Evolutionary conservation across 2,888 invertebrate species (phyloP), one percentile per base, ranked within the genome.

Genomic region (Operophtera brumata): DNA sequence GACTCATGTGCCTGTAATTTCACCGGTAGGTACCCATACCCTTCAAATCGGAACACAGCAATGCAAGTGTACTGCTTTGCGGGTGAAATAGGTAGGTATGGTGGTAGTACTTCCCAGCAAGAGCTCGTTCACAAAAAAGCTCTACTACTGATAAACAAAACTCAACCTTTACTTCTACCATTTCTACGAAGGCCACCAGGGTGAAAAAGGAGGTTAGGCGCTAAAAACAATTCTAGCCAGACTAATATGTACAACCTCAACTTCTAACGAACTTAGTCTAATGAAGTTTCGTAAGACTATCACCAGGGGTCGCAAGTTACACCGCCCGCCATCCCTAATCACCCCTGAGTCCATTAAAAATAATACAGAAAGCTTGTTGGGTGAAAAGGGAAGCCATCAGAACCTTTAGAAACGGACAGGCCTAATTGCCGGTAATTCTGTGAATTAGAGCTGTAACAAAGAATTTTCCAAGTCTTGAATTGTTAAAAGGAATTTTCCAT

Each of bases 351-450:
- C 43, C 43, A 39, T 47, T 32, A 35, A 14, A 39, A 46, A 49
- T 55, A 45, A 55, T 39, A 51, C 45, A 12, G 32, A 32, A 30
- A 26, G 45, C 49, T 35, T 35, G 13, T 32, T 9, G 30, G 30
- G 11, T 42, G 26, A 55, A 50, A 40, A 41, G 46, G 11, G 48
- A 13, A 12, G 34, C 12, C 25, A 26, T 34, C 11, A 47, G 28
- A n/a, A 26, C 28, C 28, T 44, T 30, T 25, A 35, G 25, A 26
- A 47, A 47, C 28, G 54, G 34, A 34, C 47, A 39, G 28, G 11
- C 54, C 34, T 48, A 54, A 48, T 53, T 54, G 48, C 39, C 39
- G 28, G 39, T 13, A 49, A 48, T 48, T 48, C 8, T 8, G 13
- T 42, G 44, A 50, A 50, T 44, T 37, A 44, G 32, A 34, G 39